Evolutionary conservation across 2,888 invertebrate species (phyloP).

Genomic region (Caenorhabditis drosophilae): DNA sequence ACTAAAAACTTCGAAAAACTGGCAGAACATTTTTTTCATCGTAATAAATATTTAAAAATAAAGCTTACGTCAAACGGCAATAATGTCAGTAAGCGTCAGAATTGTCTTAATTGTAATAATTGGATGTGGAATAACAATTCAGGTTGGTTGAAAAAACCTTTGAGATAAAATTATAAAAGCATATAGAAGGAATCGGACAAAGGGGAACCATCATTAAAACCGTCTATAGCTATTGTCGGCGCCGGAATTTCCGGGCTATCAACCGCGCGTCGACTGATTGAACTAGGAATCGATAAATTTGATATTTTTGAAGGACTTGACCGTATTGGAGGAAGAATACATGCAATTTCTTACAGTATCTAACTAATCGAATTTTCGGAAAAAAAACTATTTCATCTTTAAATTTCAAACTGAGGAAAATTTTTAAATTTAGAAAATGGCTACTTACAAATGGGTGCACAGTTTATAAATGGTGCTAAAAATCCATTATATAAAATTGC

Average conservation of each 20-base stretch:
- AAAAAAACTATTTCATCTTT: background rate
- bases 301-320: conserved; percentile 54
- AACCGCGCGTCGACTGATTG: conserved; percentile 54
- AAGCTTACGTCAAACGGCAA: conserved; percentile 15
- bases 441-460: conserved; percentile 65
- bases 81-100: conserved; percentile 41
- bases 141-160: conserved; percentile 13
- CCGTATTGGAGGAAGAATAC: conserved; percentile 55
- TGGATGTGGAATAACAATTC: conserved; percentile 53
- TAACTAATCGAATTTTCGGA: background rate
- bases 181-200: conserved; percentile 46
- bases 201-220: conserved; percentile 40
- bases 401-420: no score
- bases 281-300: conserved; percentile 47
- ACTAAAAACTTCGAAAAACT: conserved; percentile 20
- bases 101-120: conserved; percentile 44
- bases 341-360: conserved; percentile 53
- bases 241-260: conserved; percentile 57
- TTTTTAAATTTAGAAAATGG: conserved; percentile 43
- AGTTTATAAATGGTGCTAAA: conserved; percentile 61
- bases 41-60: no score
- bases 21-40: conserved; percentile 18
- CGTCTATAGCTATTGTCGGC: conserved; percentile 54
- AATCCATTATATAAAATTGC: conserved; percentile 63
- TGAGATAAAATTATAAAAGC: background rate